phyloP scores from a whole-genome alignment of 1,140 invertebrate species.

The Drosophila pseudoobscura region DNA sequence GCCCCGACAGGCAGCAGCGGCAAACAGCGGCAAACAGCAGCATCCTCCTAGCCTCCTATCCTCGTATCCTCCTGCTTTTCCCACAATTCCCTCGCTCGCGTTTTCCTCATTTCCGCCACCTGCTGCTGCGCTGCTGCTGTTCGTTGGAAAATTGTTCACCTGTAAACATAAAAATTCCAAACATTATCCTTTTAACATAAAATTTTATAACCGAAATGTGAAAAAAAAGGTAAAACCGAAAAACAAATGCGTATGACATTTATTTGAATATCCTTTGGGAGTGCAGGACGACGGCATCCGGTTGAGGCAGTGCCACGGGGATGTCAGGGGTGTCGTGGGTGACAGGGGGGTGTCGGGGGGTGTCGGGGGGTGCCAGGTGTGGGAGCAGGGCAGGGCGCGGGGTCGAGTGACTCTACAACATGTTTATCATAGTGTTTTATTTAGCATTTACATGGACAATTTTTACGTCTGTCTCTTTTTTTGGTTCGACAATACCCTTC shows the following conservation, averaged over 20 bases:
- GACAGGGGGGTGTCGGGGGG: too few species aligned
- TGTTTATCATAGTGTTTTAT: slow-evolving; percentile 81
- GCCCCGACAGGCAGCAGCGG: slow-evolving; percentile 28
- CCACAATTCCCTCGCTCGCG: neutral
- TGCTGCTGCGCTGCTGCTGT: slow-evolving; percentile 11
- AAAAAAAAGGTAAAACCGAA: slow-evolving; percentile 58
- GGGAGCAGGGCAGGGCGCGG: slow-evolving; percentile 15
- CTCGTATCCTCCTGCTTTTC: neutral
- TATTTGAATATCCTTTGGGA: slow-evolving; percentile 81
- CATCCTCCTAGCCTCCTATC: neutral
- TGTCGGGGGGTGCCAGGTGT: slow-evolving; percentile 6
- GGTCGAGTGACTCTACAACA: slow-evolving; percentile 49
- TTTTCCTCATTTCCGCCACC: neutral
- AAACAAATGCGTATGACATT: slow-evolving; percentile 82
- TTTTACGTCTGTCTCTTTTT: slow-evolving; percentile 37
- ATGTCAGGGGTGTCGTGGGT: neutral
- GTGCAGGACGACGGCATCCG: slow-evolving; percentile 20
- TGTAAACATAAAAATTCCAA: slow-evolving; percentile 81
- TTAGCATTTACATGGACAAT: slow-evolving; percentile 60
- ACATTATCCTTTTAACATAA: slow-evolving; percentile 82
- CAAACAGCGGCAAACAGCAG: neutral
- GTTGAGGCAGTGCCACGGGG: slow-evolving; percentile 16
- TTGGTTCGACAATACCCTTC: slow-evolving; percentile 30
- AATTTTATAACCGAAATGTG: slow-evolving; percentile 71
- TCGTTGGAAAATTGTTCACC: slow-evolving; percentile 75